phyloP scores from a whole-genome alignment of 2,797 vertebrate species.

The Tapera naevia region DNA sequence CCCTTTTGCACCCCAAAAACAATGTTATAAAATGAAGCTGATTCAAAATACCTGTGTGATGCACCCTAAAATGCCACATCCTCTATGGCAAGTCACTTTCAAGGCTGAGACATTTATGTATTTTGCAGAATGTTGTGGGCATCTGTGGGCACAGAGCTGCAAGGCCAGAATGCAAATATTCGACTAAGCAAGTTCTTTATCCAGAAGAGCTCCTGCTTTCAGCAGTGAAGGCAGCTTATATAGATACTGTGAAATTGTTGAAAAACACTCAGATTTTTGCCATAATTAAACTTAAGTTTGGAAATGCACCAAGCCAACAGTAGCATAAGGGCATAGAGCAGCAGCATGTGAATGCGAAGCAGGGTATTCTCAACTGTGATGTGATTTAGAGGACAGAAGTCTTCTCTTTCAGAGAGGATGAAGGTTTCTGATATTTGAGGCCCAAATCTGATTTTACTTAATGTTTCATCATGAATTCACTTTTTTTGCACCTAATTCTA shows the following conservation, averaged over 20 bases:
- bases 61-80: neutral
- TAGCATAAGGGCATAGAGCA: neutral
- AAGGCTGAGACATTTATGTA: neutral
- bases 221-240: neutral
- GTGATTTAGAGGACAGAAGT: neutral
- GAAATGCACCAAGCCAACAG: neutral
- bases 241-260: neutral
- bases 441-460: neutral
- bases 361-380: neutral
- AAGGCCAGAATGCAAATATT: neutral
- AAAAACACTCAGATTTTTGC: neutral
- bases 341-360: neutral
- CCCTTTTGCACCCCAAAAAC: neutral
- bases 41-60: neutral
- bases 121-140: neutral
- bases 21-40: neutral
- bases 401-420: neutral
- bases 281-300: neutral
- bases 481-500: neutral
- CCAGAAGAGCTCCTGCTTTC: neutral
- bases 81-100: neutral
- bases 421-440: neutral
- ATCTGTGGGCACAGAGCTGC: neutral
- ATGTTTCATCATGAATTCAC: neutral
- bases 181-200: neutral